Conservation (phyloP, 2,113 vertebrate genomes). For the Myotis davidii region DNA sequence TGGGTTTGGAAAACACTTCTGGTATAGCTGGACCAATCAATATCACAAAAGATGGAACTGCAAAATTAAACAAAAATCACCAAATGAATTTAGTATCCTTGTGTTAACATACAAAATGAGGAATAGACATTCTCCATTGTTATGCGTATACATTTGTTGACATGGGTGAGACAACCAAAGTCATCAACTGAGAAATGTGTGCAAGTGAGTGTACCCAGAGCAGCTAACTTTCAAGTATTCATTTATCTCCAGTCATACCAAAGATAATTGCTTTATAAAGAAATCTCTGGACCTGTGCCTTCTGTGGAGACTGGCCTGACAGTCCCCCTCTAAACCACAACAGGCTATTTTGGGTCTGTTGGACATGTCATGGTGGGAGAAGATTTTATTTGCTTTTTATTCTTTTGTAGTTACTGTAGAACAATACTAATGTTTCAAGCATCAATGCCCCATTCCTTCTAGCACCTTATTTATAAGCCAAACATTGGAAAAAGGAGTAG, state of each 20-base stretch:
- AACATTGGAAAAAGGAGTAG: background rate
- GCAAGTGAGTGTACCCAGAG: background rate
- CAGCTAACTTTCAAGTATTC: background rate
- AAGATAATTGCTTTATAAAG: background rate
- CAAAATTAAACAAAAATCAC: background rate
- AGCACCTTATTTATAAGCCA: background rate
- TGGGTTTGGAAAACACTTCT: background rate
- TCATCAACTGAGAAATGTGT: background rate
- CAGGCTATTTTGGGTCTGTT: background rate
- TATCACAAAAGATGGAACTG: background rate
- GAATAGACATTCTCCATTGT: background rate
- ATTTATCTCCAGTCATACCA: background rate
- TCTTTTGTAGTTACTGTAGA: background rate
- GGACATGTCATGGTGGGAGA: background rate
- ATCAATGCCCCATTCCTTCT: background rate
- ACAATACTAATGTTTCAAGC: background rate
- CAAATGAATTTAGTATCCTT: background rate
- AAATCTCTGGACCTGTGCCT: background rate
- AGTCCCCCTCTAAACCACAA: background rate
- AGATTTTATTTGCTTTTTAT: constrained; percentile 13
- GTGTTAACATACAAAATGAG: background rate
- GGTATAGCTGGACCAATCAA: background rate
- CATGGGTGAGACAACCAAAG: background rate
- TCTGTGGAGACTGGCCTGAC: background rate
- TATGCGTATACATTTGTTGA: background rate